A percentile compares a stretch with the other conserved stretches of the same genome.
Conservation (phyloP, 2,113 vertebrate genomes). For the Gopherus flavomarginatus region DNA sequence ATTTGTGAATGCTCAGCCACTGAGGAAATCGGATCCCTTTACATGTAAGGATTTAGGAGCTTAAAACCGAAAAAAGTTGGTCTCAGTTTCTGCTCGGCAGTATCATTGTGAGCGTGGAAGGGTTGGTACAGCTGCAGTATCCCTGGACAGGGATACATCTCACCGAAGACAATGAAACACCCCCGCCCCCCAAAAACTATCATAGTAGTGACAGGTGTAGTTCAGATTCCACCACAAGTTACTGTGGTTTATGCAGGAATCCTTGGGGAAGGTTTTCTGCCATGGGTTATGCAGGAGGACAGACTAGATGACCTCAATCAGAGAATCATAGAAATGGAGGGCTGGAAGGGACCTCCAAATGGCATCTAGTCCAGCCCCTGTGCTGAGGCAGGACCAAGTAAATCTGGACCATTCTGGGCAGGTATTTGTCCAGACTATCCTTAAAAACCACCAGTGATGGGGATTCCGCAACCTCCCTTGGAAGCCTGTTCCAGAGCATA, state of each 20-base stretch:
- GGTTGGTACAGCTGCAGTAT: too few relatives aligned
- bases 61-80: not conserved
- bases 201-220: accelerated
- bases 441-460: not conserved
- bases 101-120: accelerated
- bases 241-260: too few relatives aligned
- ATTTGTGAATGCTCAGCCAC: not conserved
- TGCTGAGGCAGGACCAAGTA: not conserved
- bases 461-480: not conserved
- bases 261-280: not conserved
- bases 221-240: too few relatives aligned
- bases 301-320: not conserved
- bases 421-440: not conserved
- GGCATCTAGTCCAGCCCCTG: not conserved
- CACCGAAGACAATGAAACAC: not conserved
- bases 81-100: not conserved
- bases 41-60: not conserved
- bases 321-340: not conserved
- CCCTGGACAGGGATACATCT: not conserved
- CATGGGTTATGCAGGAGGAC: not conserved
- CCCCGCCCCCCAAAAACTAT: accelerated
- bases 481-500: not conserved
- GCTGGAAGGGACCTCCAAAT: not conserved
- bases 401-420: not conserved
- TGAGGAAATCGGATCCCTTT: not conserved